Conservation (phyloP, 1,140 invertebrate species). For the Paraescarpia echinospica region DNA sequence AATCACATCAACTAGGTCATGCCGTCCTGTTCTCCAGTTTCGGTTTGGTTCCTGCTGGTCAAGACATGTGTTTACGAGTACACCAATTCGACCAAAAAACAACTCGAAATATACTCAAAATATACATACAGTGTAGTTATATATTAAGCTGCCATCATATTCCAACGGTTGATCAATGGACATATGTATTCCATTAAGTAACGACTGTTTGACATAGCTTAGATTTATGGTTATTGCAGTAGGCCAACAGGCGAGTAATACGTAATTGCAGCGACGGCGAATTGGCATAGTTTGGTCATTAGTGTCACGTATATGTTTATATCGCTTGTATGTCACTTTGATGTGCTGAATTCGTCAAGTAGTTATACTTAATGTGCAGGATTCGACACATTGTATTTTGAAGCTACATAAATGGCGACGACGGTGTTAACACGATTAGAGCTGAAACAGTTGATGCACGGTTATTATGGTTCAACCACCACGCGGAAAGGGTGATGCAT, state of each 20-base stretch:
- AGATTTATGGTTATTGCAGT: not conserved
- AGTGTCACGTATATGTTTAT: not conserved
- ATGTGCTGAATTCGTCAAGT: not conserved
- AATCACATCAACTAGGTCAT: too few species aligned
- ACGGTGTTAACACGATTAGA: not conserved
- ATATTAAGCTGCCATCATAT: not conserved
- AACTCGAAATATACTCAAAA: too few species aligned
- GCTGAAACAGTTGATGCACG: not conserved
- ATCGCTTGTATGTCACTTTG: not conserved
- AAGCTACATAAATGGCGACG: not conserved
- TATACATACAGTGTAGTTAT: too few species aligned
- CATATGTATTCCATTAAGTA: not conserved
- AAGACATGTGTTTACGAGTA: too few species aligned
- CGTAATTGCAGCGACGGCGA: not conserved
- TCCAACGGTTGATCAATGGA: not conserved
- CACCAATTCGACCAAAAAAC: too few species aligned
- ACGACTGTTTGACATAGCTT: not conserved
- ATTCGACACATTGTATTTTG: not conserved
- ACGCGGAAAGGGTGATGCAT: not conserved
- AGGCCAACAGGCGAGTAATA: not conserved
- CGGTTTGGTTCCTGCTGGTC: too few species aligned
- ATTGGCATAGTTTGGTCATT: not conserved
- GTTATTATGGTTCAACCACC: not conserved
- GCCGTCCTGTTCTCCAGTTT: too few species aligned
- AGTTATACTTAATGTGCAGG: not conserved